phyloP scores from a whole-genome alignment of 2,113 vertebrate species.

The Nipponia nippon region DNA sequence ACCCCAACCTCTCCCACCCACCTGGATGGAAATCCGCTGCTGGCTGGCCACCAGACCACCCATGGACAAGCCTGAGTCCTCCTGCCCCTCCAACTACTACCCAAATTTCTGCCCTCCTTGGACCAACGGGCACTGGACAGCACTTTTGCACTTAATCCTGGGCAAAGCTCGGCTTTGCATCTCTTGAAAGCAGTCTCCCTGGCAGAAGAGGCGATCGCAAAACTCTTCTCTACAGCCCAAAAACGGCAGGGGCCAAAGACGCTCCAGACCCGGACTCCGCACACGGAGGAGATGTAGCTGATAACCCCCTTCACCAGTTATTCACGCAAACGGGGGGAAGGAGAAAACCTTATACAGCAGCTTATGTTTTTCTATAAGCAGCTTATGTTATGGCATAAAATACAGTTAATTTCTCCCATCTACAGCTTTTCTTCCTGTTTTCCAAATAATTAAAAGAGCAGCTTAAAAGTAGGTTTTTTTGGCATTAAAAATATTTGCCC shows the following conservation, averaged over 20 bases:
- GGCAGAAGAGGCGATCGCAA: not conserved
- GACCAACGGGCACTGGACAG: fast-evolving
- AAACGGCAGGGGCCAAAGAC: not conserved
- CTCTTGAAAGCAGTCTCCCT: fast-evolving
- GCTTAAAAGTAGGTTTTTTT: not conserved
- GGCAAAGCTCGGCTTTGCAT: not conserved
- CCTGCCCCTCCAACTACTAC: not conserved
- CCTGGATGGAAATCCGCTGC: not conserved
- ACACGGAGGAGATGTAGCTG: fast-evolving
- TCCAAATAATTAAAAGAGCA: slow-evolving; percentile 47
- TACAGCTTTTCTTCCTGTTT: slow-evolving; percentile 11
- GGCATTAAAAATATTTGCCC: not conserved
- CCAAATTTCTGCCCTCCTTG: not conserved
- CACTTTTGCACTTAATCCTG: not conserved
- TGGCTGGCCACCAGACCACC: not conserved
- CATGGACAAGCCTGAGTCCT: fast-evolving
- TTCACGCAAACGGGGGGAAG: not conserved
- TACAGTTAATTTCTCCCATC: not conserved
- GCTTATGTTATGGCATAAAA: not conserved
- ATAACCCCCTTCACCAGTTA: not conserved
- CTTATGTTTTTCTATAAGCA: slow-evolving; percentile 24
- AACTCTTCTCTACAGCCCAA: not conserved
- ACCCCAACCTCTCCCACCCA: not conserved
- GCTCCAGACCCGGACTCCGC: not conserved
- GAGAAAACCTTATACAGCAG: not conserved